Conservation (phyloP, 2,797 vertebrate genomes). For the Botia almorhae region DNA sequence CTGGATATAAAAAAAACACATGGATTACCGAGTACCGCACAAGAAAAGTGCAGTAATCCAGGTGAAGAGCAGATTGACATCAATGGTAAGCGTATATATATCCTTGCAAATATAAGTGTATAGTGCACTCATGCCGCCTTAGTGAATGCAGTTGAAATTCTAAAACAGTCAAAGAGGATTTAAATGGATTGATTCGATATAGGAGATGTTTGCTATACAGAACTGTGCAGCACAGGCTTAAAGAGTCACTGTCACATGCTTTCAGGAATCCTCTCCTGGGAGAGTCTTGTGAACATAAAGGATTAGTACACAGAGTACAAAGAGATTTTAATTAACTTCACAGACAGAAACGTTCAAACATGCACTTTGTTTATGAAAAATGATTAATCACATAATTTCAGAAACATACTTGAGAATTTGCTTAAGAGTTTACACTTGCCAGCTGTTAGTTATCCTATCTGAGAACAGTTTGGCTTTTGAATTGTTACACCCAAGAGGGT, state of each 20-base stretch:
- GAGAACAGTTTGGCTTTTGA: slow-evolving; percentile 39
- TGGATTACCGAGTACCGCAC: neutral
- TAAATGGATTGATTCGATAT: slow-evolving; percentile 2
- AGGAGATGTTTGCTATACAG: slow-evolving; percentile 32
- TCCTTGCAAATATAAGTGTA: neutral
- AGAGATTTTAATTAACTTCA: neutral
- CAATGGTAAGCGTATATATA: slow-evolving; percentile 93
- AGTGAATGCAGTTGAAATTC: slow-evolving; percentile 10
- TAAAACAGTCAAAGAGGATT: neutral
- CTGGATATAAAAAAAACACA: neutral
- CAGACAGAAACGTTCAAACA: slow-evolving; percentile 13
- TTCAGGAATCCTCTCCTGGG: slow-evolving; percentile 26
- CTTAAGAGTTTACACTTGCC: slow-evolving; percentile 27
- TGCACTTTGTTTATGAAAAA: slow-evolving; percentile 22
- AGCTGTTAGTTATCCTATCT: slow-evolving; percentile 36
- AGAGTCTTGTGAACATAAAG: slow-evolving; percentile 27
- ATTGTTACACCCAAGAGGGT: slow-evolving; percentile 34
- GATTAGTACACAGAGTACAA: slow-evolving; percentile 47
- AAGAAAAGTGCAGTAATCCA: neutral
- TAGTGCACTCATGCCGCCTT: slow-evolving; percentile 71
- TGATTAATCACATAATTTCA: neutral
- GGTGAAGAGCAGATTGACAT: slow-evolving; percentile 80
- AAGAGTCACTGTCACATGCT: slow-evolving; percentile 61
- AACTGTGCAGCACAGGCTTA: slow-evolving; percentile 25
- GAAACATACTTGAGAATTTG: neutral